Evolutionary conservation across 2,113 vertebrate species (phyloP), one percentile per base, ranked within the genome.

Genomic region (Oreochromis tanganicae): DNA sequence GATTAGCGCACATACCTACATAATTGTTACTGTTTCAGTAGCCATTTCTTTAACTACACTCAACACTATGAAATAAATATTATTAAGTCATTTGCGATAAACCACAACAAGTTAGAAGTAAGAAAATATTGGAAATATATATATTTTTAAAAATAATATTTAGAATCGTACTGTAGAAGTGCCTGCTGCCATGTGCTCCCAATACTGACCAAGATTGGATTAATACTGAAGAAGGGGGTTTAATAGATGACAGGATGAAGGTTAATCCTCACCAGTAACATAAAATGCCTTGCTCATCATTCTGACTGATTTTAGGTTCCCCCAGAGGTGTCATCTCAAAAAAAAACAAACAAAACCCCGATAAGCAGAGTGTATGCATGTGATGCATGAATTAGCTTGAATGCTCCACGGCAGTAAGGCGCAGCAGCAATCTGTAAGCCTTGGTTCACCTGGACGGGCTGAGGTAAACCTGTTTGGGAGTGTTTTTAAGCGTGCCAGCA

Each of bases 391-490:
- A 68, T 86, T 55, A 81, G 73, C 88, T 88, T 84, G 43, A 63
- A 88, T 88, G 84, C 86, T 92, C 88, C 85, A 54, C 59, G 61
- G 63, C 85, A 87, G 85, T 13, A 80, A 63, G 85, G 73, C 84
- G 87, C 86, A 88, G 90, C 84, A 83, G 83, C 86, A 80, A 81
- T 73, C 81, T 86, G 84, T 86, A 89, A 86, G 87, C 81, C 85
- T 90, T 71, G 46, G 57, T 88, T 86, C 78, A 87, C 79, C 86
- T 38, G 5, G 41, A 86, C 7, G 81, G 83, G 73, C 59, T 13
- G 80, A 92, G 84, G 56, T 59, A 21, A 83, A 87, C 54, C 75
- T 79, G 78, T 82, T 27, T 85, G 61, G 81, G 63, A 68, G 55
- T 57, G 59, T 55, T 55, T 50, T 52, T 57, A 63, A 81, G 46